Conservation (phyloP, 2,797 vertebrate species). For the Trachurus trachurus region DNA sequence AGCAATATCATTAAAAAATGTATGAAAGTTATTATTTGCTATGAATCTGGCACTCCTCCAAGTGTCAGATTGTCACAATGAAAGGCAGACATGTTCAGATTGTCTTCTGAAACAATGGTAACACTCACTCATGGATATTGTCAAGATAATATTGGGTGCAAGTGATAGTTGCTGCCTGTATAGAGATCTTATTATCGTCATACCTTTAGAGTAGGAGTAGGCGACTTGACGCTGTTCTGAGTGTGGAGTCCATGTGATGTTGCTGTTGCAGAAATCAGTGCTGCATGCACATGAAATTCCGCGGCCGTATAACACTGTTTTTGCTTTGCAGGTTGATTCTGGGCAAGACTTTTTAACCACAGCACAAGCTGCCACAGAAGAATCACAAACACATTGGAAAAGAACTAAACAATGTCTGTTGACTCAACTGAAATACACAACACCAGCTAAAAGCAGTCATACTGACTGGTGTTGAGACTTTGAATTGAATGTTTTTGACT, state of each 20-base stretch:
- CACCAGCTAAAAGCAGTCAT: background rate
- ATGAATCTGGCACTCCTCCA: background rate
- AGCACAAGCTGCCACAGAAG: conserved; percentile 73
- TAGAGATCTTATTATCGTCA: background rate
- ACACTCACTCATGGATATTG: background rate
- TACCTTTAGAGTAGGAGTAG: conserved; percentile 53
- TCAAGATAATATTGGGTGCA: background rate
- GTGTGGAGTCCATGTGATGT: conserved; percentile 62
- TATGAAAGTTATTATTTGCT: background rate
- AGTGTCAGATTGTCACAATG: conserved; percentile 6
- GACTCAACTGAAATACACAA: background rate
- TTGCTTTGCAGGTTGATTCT: conserved; percentile 60
- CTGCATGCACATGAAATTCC: conserved; percentile 71
- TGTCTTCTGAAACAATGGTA: background rate
- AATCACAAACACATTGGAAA: background rate
- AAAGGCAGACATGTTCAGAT: background rate
- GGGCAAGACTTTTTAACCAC: conserved; percentile 62
- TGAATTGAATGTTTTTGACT: background rate
- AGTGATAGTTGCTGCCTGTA: background rate
- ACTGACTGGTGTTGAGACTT: background rate
- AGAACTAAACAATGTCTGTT: background rate
- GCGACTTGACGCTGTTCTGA: conserved; percentile 10
- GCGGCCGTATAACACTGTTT: background rate
- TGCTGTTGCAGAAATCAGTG: conserved; percentile 81
- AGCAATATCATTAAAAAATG: too few relatives aligned